Conservation (phyloP, 2,797 vertebrate genomes). For the Brachymystax lenok region DNA sequence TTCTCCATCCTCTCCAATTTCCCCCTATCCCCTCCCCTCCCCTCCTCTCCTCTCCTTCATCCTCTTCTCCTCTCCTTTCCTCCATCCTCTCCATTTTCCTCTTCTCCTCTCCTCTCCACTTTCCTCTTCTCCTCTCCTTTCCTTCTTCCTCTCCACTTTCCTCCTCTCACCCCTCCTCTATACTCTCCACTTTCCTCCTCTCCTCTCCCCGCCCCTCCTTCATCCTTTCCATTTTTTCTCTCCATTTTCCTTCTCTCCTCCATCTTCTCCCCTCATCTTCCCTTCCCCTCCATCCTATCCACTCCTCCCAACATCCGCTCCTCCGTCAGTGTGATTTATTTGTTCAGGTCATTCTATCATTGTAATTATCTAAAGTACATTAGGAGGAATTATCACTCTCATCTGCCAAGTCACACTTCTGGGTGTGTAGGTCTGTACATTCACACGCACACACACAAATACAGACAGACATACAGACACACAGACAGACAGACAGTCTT, state of each 20-base stretch:
- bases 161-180: not conserved
- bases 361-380: slow-evolving; percentile 78
- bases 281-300: not conserved
- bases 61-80: not conserved
- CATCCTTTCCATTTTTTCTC: not conserved
- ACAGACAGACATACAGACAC: not conserved
- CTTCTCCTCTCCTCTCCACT: not conserved
- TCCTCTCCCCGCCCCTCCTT: not conserved
- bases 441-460: not conserved
- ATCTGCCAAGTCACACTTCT: slow-evolving; percentile 46
- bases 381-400: slow-evolving; percentile 64
- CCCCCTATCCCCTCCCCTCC: too few species aligned
- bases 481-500: not conserved
- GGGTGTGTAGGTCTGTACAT: not conserved
- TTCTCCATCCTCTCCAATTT: too few species aligned
- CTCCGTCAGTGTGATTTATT: slow-evolving; percentile 65
- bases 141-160: not conserved
- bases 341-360: slow-evolving; percentile 64
- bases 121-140: not conserved
- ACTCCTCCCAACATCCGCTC: not conserved
- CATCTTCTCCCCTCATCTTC: slow-evolving; percentile 7
- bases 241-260: too few species aligned
- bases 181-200: not conserved
- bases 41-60: too few species aligned
- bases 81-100: not conserved